phyloP scores from a whole-genome alignment of 2,113 vertebrate genomes.

The Suncus etruscus region DNA sequence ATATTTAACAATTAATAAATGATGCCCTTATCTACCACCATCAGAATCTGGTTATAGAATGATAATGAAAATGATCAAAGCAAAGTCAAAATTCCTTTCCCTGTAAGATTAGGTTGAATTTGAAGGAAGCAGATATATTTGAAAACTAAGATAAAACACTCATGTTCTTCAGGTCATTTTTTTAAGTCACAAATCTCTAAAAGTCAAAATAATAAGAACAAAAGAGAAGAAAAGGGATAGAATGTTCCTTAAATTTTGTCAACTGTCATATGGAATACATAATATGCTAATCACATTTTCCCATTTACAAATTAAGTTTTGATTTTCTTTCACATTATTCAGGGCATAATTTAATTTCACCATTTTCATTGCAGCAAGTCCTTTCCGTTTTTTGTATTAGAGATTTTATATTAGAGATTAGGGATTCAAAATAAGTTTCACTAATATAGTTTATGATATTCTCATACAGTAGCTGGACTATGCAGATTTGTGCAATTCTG shows the following conservation, averaged over 20 bases:
- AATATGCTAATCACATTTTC: background rate
- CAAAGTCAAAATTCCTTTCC: background rate
- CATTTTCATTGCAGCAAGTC: background rate
- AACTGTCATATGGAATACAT: background rate
- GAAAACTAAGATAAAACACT: slow-evolving; percentile 4
- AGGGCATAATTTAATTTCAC: background rate
- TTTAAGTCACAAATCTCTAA: background rate
- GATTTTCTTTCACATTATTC: background rate
- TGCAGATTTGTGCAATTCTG: background rate
- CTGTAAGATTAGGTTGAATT: slow-evolving; percentile 38
- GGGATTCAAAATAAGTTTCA: slow-evolving; percentile 29
- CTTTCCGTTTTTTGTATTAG: slow-evolving; percentile 27
- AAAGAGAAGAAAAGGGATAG: background rate
- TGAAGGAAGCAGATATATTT: slow-evolving; percentile 2
- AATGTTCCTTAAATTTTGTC: background rate
- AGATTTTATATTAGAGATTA: background rate
- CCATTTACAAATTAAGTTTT: slow-evolving; percentile 6
- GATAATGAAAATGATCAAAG: background rate
- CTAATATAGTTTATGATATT: background rate
- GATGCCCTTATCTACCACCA: background rate
- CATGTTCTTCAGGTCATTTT: slow-evolving; percentile 32
- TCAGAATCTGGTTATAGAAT: slow-evolving; percentile 40
- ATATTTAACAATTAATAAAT: background rate
- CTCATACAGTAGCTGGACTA: background rate
- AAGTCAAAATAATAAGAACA: slow-evolving; percentile 38